Percentiles rank a stretch among this genome's conserved stretches.
Conservation (phyloP, 2,888 invertebrate species). For the Chymomyza fuscimana region DNA sequence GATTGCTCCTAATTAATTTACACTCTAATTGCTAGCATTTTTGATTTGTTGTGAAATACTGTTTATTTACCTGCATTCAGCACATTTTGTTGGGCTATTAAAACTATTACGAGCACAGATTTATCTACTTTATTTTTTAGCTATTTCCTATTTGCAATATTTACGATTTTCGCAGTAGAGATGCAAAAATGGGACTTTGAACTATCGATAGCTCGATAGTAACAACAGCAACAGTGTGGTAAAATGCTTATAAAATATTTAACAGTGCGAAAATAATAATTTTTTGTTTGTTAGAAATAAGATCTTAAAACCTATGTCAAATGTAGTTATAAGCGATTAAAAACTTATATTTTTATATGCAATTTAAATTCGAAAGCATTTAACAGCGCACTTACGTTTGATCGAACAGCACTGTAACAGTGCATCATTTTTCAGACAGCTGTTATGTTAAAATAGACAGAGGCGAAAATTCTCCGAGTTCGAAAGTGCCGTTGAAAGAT, state of each 20-base stretch:
- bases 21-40: not conserved
- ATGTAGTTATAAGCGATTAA: too few relatives aligned
- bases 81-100: not conserved
- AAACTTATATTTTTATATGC: too few relatives aligned
- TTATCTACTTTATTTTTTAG: slow-evolving; percentile 43
- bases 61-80: not conserved
- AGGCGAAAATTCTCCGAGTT: too few relatives aligned
- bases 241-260: not conserved
- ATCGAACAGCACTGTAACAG: too few relatives aligned
- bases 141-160: slow-evolving; percentile 36
- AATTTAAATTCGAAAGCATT: too few relatives aligned
- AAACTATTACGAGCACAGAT: not conserved
- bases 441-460: too few relatives aligned
- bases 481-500: too few relatives aligned
- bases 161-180: slow-evolving; percentile 50
- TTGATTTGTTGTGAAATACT: not conserved
- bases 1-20: slow-evolving; percentile 15
- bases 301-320: too few relatives aligned
- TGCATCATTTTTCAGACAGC: too few relatives aligned
- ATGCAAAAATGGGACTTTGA: not conserved
- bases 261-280: not conserved
- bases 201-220: not conserved
- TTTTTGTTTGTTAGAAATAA: too few relatives aligned
- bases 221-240: not conserved
- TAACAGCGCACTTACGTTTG: too few relatives aligned